Evolutionary conservation across 2,797 vertebrate genomes (phyloP), one percentile per base, ranked within the genome.

Genomic region (Florisuga fusca): DNA sequence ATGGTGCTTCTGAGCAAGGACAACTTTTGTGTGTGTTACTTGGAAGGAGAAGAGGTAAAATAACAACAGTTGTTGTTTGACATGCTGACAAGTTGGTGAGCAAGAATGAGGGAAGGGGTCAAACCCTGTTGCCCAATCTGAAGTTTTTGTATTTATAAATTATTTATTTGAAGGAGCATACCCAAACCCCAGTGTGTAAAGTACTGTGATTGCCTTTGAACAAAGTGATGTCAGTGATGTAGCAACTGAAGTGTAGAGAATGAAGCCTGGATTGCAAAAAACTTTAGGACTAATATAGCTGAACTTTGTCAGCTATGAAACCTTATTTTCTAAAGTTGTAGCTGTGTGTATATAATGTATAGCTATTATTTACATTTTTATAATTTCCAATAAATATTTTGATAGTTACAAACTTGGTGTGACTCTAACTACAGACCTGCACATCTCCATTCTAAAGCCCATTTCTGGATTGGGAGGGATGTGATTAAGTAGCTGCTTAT

Each of bases 1-100:
- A 54, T 99, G 89, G 97, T 98, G 18, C 98, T 99, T 43, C 92
- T 99, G 48, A 98, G 98, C 43, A 99, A 99, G 95, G 99, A 99
- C 18, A 98, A 98, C 94, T 98, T 99, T 77, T 99, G 99, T 85
- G 95, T 99, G 79, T 99, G 99, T 93, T 99, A 99, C 97, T 98
- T 99, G 95, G 99, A 99, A 71, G 96, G 95, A 21, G 97, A 98
- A 76, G 97, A 98, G 31, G 53, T 81, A 46, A 50, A 95, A 31
- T 88, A 58, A 36, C 51, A 50, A 9, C 33, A 2, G 1, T 2
- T 41, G 29, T 58, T 43, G 15, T 58, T 66, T 71, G 57, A 68
- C 59, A n/a, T 1, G 36, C 67, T 82, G 26, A 14, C 36, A 27
- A 3, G 34, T 8, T 50, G 45, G 50, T 84, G 77, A 88, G 87